Conservation (phyloP, 2,797 vertebrate species). For the Cyprinodon diabolis region DNA sequence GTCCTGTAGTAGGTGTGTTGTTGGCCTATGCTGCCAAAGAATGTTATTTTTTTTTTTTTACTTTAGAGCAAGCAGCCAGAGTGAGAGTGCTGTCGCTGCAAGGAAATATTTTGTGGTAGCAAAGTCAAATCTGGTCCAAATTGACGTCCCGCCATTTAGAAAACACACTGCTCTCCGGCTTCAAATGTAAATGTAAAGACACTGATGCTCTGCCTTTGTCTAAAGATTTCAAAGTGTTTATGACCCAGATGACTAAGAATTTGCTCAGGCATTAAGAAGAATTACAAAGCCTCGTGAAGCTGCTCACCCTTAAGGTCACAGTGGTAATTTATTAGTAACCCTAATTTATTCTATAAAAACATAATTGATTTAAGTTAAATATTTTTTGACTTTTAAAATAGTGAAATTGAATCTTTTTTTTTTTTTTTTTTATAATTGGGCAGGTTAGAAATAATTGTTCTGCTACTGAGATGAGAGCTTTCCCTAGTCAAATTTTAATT, state of each 20-base stretch:
- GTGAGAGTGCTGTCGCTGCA: neutral
- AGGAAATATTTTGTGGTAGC: slow-evolving; percentile 22
- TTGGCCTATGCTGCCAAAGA: neutral
- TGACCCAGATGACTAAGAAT: neutral
- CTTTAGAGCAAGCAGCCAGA: neutral
- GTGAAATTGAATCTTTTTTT: neutral
- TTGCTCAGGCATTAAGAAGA: neutral
- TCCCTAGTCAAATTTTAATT: neutral
- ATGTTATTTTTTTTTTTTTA: neutral
- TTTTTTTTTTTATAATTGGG: neutral
- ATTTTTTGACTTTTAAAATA: too few relatives aligned
- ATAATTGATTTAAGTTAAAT: too few relatives aligned
- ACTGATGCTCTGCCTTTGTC: neutral
- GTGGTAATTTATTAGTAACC: too few relatives aligned
- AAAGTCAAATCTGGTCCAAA: slow-evolving; percentile 6
- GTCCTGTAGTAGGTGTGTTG: neutral
- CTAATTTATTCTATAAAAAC: too few relatives aligned
- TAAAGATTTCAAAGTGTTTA: neutral
- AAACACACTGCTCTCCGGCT: slow-evolving; percentile 18
- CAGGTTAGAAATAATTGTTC: neutral
- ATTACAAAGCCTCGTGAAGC: neutral
- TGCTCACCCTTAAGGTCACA: neutral
- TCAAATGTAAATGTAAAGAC: neutral
- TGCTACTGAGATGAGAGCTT: neutral
- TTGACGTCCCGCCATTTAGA: slow-evolving; percentile 33